These are phyloP conservation scores for Gastrophysa polygoni DNA, from an alignment of 2,888 invertebrate genomes.

Conservation along the genomic window DNA sequence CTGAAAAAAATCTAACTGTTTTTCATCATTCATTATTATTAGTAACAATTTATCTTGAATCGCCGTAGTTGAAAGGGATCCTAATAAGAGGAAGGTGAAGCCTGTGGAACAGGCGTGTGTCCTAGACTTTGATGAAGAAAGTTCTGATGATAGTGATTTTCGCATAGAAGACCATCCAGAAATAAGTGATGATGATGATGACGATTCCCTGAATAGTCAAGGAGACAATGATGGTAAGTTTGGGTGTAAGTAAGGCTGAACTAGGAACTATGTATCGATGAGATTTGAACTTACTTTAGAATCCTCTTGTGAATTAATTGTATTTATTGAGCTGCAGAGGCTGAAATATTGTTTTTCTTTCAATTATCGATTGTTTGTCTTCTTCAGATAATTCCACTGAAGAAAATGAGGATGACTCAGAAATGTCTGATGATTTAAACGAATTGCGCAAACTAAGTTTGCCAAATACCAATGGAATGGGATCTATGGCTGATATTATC, in stretches of 20 bases:
- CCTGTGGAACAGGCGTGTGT: conserved; percentile 73
- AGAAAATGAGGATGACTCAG: conserved; percentile 56
- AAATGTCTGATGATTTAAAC: conserved; percentile 47
- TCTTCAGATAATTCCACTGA: conserved; percentile 44
- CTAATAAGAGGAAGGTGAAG: conserved; percentile 81
- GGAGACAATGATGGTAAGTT: conserved; percentile 62
- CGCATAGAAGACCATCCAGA: conserved; percentile 84
- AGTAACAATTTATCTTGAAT: neutral
- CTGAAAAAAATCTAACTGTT: no score
- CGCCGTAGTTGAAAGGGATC: conserved; percentile 69
- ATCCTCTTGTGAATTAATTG: no score
- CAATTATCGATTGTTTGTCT: neutral
- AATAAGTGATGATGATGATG: conserved; percentile 80
- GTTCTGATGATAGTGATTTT: conserved; percentile 95
- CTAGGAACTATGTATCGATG: no score
- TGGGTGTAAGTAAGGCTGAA: neutral
- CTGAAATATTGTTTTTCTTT: no score
- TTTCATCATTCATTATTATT: no score
- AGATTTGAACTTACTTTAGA: no score
- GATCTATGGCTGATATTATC: conserved; percentile 61
- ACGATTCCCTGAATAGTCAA: conserved; percentile 68
- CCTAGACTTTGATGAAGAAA: conserved; percentile 86
- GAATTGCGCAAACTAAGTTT: conserved; percentile 44
- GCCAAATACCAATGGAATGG: conserved; percentile 49
- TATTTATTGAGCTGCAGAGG: no score